Conservation (phyloP, 2,888 invertebrate genomes). For the Strigamia crassipes region DNA sequence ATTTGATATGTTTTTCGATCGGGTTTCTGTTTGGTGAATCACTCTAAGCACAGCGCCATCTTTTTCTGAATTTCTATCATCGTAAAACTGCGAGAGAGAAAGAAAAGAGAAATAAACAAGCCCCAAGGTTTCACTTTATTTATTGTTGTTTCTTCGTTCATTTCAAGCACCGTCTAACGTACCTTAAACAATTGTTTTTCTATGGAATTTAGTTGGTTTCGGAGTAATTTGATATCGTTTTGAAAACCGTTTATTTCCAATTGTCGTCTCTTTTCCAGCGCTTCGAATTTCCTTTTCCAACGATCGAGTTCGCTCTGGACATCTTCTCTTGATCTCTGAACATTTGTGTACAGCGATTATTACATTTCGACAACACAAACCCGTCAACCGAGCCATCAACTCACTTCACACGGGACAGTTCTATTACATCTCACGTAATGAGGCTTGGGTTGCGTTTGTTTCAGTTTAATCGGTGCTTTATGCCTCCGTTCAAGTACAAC, state of each 20-base stretch:
- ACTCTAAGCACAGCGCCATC: not conserved
- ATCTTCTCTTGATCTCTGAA: not conserved
- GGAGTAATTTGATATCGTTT: not conserved
- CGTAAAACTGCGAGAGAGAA: not conserved
- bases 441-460: not conserved
- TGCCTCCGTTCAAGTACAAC: not conserved
- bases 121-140: not conserved
- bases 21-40: not conserved
- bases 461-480: not conserved
- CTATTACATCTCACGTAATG: too few relatives aligned
- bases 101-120: not conserved
- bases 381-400: too few relatives aligned
- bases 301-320: not conserved
- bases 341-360: not conserved
- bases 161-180: not conserved
- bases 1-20: not conserved
- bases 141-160: not conserved
- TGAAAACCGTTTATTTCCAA: conserved; percentile 13
- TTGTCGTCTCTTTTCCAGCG: not conserved
- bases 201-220: not conserved
- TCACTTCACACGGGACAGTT: not conserved
- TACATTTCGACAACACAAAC: not conserved
- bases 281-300: not conserved
- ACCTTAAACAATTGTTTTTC: conserved; percentile 35
- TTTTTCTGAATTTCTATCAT: not conserved